A percentile compares a stretch with the other conserved stretches of the same genome.
phyloP scores from a whole-genome alignment of 1,140 invertebrate genomes.

The Apis laboriosa region DNA sequence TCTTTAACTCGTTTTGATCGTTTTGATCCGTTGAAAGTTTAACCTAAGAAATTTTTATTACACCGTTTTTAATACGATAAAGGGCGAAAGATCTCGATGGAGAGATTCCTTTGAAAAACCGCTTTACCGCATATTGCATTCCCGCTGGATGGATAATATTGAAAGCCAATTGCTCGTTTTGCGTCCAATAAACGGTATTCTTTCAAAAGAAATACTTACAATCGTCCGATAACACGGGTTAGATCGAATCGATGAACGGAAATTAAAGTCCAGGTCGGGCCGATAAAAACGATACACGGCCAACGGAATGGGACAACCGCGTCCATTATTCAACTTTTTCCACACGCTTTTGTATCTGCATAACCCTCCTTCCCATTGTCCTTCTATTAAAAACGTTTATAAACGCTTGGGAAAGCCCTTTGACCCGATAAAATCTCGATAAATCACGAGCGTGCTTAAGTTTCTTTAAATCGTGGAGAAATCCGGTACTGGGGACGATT shows the following conservation, averaged over 20 bases:
- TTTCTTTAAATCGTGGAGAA: not conserved
- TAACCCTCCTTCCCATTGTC: not conserved
- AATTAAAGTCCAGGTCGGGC: constrained; percentile 53
- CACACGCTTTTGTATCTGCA: not conserved
- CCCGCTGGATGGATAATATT: constrained; percentile 43
- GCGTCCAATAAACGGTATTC: constrained; percentile 39
- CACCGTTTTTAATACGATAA: not conserved
- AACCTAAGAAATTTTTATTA: too few species aligned
- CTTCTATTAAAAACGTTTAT: constrained; percentile 6
- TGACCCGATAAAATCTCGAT: not conserved
- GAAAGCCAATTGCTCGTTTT: constrained; percentile 55
- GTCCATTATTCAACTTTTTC: constrained; percentile 35
- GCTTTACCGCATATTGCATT: constrained; percentile 27
- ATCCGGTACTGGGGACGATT: too few species aligned
- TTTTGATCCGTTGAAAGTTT: too few species aligned
- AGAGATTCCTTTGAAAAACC: constrained; percentile 1
- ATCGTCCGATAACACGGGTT: constrained; percentile 32
- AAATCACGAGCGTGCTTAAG: not conserved
- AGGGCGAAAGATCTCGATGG: not conserved
- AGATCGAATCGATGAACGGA: constrained; percentile 50
- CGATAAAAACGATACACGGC: constrained; percentile 53
- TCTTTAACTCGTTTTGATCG: too few species aligned
- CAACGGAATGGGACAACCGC: constrained; percentile 9
- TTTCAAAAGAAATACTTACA: constrained; percentile 50
- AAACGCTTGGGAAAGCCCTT: not conserved